Base-by-base conservation (phyloP, 2,888 invertebrate genomes). In the Maniola hyperantus region DNA sequence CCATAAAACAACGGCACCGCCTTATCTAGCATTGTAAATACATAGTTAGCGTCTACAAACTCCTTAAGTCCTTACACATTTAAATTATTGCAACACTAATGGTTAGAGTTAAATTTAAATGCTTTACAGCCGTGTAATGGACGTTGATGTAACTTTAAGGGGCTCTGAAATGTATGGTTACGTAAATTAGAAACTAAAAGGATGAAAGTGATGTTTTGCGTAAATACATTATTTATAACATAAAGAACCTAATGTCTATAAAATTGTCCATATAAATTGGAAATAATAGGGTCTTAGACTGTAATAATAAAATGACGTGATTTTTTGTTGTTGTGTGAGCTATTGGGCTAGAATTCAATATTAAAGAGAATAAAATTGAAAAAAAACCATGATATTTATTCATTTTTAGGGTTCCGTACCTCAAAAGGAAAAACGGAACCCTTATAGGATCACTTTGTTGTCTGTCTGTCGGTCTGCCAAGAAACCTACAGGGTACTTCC, bases 21-120 rank as follows among this genome's bases (percentile, higher is more conserved):
- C 83, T 88, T 90, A 90, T 90, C 90, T 87, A 67, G 64, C 67
- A 69, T 81, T 80, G 83, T 86, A 86, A 87, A 87, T 87, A 86
- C 82, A 83, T 82, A 77, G 76, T 75, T 74, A 73, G 72, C 73
- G 74, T 76, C 76, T 71, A 76, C 62, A 53, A 53, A 70, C 72
- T 70, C 61, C 67, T 70, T 65, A 59, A 69, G 69, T 71, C 65
- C 70, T 68, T 70, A 48, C 61, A 65, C 65, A 66, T 72, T 72
- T 64, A 71, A 68, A 67, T 67, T 66, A 61, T 67, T 50, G 67
- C 61, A 36, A 57, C 68, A 66, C 62, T 68, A 69, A 71, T 71
- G 69, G 65, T 55, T 59, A 48, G 48, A 64, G 69, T 39, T 46
- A 67, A 64, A 67, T 67, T 69, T 69, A 67, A 67, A 65, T 48